Conservation (phyloP, 2,888 invertebrate genomes). For the Lamellibrachia satsuma region DNA sequence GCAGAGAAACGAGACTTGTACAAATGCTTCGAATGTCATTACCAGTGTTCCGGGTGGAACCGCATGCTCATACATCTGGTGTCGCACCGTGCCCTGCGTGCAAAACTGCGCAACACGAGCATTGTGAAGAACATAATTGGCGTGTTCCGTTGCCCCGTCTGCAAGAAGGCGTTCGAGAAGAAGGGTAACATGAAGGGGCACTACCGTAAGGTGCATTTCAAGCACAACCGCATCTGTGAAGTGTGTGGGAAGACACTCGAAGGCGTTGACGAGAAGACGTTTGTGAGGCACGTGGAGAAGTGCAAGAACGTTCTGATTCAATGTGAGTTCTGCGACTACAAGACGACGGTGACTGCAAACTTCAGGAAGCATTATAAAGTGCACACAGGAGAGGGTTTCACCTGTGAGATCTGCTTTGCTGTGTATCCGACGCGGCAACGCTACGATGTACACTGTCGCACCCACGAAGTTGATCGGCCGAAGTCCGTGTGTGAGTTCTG, state of each 20-base stretch:
- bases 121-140: slow-evolving; percentile 34
- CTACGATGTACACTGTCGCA: slow-evolving; percentile 27
- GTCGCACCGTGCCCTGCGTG: slow-evolving; percentile 29
- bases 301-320: slow-evolving; percentile 32
- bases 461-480: slow-evolving; percentile 29
- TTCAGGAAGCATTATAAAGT: slow-evolving; percentile 35
- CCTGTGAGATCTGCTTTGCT: slow-evolving; percentile 32
- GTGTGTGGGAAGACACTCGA: slow-evolving; percentile 28
- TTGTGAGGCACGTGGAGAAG: slow-evolving; percentile 37
- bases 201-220: slow-evolving; percentile 34
- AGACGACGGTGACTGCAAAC: slow-evolving; percentile 31
- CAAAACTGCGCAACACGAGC: slow-evolving; percentile 19
- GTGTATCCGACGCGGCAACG: slow-evolving; percentile 35
- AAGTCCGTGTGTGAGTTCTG: slow-evolving; percentile 36
- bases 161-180: slow-evolving; percentile 35
- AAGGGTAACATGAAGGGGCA: slow-evolving; percentile 37
- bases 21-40: slow-evolving; percentile 32
- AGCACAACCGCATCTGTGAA: slow-evolving; percentile 31
- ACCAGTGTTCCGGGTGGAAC: slow-evolving; percentile 26
- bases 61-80: slow-evolving; percentile 35
- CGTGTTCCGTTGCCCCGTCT: slow-evolving; percentile 34
- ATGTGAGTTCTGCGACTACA: slow-evolving; percentile 37
- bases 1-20: slow-evolving; percentile 27
- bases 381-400: slow-evolving; percentile 37
- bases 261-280: slow-evolving; percentile 35